Conservation (phyloP, 2,888 invertebrate species). For the Malthinus seriepunctatus region DNA sequence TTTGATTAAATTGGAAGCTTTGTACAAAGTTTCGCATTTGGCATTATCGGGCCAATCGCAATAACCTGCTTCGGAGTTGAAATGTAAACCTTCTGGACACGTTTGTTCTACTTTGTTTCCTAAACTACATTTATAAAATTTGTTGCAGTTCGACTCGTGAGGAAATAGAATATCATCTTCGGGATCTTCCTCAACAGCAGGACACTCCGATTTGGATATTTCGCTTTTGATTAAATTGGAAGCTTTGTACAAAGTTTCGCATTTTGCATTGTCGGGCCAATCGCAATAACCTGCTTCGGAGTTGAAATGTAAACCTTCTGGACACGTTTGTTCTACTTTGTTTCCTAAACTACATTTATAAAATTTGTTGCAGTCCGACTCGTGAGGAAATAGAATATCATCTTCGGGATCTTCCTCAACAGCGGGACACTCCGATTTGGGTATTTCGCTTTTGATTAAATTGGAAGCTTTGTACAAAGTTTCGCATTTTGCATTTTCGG, state of each 20-base stretch:
- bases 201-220: not conserved
- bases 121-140: constrained; percentile 25
- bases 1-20: not conserved
- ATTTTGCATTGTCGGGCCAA: constrained; percentile 20
- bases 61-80: constrained; percentile 17
- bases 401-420: not conserved
- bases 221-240: not conserved
- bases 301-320: constrained; percentile 25
- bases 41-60: constrained; percentile 27
- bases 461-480: not conserved
- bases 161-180: not conserved
- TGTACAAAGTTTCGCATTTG: constrained; percentile 1
- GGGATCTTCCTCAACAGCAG: not conserved
- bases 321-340: constrained; percentile 19
- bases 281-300: constrained; percentile 22
- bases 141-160: constrained; percentile 25
- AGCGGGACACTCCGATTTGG: too few species aligned
- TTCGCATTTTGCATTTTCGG: constrained; percentile 8
- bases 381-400: constrained; percentile 19
- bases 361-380: constrained; percentile 26
- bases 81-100: constrained; percentile 26
- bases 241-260: not conserved
- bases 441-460: not conserved
- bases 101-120: constrained; percentile 12
- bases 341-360: constrained; percentile 22